phyloP scores from a whole-genome alignment of 2,797 vertebrate genomes.

The Eulemur albifrons region DNA sequence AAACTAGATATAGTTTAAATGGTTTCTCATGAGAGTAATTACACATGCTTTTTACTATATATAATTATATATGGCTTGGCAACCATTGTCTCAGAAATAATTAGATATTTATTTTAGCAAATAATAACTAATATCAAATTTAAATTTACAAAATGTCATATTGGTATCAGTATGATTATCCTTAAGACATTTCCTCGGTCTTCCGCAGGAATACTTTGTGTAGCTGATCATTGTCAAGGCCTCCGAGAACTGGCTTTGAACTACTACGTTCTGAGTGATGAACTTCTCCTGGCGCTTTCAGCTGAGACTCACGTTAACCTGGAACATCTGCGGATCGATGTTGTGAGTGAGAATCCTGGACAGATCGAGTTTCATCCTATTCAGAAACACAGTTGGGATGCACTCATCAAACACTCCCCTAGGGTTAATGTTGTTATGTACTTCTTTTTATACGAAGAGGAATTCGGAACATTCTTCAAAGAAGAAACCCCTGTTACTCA shows the following conservation, averaged over 20 bases:
- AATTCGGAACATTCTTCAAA: conserved; percentile 96
- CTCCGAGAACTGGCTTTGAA: conserved; percentile 94
- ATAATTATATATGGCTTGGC: neutral
- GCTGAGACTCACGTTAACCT: conserved; percentile 95
- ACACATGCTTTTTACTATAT: neutral
- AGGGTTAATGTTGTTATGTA: conserved; percentile 98
- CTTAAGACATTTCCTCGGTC: neutral
- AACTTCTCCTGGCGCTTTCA: conserved; percentile 95
- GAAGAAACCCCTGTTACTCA: conserved; percentile 96
- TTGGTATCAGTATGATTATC: neutral
- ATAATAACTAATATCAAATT: neutral
- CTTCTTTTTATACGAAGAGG: conserved; percentile 96
- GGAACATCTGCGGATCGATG: conserved; percentile 96
- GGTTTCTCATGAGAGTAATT: neutral
- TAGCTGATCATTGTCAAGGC: conserved; percentile 96
- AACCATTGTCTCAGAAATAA: neutral
- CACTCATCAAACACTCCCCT: conserved; percentile 95
- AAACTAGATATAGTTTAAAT: neutral
- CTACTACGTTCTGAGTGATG: conserved; percentile 95
- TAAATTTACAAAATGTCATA: neutral
- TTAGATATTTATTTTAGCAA: conserved; percentile 23
- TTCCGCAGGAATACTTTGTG: conserved; percentile 93
- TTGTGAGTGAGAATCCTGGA: conserved; percentile 95
- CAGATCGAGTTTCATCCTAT: conserved; percentile 93
- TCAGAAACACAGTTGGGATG: conserved; percentile 97